Evolutionary conservation across 2,888 invertebrate genomes (phyloP).

Genomic region (Cheiracanthium punctorium): DNA sequence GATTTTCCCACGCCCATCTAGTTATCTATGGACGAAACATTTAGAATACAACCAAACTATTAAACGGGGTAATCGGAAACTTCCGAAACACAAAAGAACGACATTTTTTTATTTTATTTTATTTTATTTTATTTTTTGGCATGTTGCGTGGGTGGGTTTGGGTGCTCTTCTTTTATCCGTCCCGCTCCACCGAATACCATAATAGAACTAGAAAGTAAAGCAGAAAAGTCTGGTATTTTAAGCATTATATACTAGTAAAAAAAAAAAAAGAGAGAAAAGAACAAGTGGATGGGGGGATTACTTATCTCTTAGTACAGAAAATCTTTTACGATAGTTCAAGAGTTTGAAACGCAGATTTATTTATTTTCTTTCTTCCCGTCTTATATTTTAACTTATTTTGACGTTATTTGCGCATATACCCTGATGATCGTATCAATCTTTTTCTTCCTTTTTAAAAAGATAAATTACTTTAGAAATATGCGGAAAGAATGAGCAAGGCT

Average conservation of each 20-base stretch:
- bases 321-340: not conserved
- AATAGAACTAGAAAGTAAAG: not conserved
- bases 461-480: too few relatives aligned
- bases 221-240: not conserved
- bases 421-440: too few relatives aligned
- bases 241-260: not conserved
- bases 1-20: constrained; percentile 38
- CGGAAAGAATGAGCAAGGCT: too few relatives aligned
- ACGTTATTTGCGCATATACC: too few relatives aligned
- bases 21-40: constrained; percentile 2
- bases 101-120: not conserved
- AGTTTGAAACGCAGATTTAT: not conserved
- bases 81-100: constrained; percentile 19
- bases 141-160: constrained; percentile 1
- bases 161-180: not conserved
- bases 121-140: too few relatives aligned
- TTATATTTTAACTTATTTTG: too few relatives aligned
- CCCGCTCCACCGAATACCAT: not conserved
- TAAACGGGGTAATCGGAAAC: constrained; percentile 18
- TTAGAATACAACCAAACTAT: constrained; percentile 2
- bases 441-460: too few relatives aligned
- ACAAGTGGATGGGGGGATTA: not conserved
- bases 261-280: not conserved
- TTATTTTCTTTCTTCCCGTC: not conserved
- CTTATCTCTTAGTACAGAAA: not conserved